These are phyloP conservation scores for Alouatta palliata DNA, from an alignment of 2,113 vertebrate genomes.

Conservation along the genomic window DNA sequence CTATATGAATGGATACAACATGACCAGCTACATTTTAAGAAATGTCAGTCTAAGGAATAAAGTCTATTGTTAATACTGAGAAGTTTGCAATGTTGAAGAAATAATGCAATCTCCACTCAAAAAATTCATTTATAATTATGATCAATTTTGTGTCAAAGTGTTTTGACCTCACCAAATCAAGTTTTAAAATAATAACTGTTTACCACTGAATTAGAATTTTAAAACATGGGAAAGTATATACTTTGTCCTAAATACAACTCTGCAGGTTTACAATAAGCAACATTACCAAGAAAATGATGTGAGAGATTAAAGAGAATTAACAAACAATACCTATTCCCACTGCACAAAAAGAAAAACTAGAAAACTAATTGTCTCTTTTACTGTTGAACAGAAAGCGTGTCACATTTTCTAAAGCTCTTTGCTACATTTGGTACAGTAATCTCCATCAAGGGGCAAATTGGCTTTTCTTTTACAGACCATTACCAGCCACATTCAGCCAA, in stretches of 20 bases:
- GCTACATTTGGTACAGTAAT: conserved; percentile 82
- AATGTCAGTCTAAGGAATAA: background rate
- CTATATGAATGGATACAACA: background rate
- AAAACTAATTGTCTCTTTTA: conserved; percentile 67
- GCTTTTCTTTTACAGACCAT: conserved; percentile 82
- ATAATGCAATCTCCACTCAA: background rate
- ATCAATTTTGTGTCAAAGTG: background rate
- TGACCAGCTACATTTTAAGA: background rate
- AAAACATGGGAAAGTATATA: background rate
- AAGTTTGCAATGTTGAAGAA: background rate
- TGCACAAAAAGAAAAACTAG: conserved; percentile 40
- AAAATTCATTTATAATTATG: background rate
- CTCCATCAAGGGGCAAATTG: conserved; percentile 81
- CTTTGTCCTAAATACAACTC: background rate
- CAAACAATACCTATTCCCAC: conserved; percentile 64
- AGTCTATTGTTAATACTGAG: background rate
- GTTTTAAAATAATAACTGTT: background rate
- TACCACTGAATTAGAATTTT: background rate
- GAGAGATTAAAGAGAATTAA: conserved; percentile 57
- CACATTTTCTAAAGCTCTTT: conserved; percentile 80
- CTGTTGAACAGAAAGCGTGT: conserved; percentile 59
- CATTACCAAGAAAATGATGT: background rate
- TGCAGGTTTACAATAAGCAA: conserved; percentile 31
- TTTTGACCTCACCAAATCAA: background rate
- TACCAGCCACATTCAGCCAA: conserved; percentile 75